A percentile compares a stretch with the other conserved stretches of the same genome.
These are phyloP conservation scores for Ianthella basta DNA, from an alignment of 37 sponge, comb jelly and placozoan genomes.

Conservation along the genomic window DNA sequence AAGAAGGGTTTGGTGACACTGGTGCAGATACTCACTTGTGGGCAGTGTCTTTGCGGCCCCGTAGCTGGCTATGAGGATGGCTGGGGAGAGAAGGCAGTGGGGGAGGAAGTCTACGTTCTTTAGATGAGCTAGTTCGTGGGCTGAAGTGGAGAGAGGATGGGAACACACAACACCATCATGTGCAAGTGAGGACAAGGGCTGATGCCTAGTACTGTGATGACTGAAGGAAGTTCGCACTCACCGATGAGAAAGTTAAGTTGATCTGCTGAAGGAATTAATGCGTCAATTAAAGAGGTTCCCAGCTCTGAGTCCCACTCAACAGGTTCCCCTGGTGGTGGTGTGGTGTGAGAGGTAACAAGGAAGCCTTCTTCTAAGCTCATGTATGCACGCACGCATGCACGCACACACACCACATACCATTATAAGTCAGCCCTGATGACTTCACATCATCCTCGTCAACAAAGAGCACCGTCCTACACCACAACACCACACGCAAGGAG, in stretches of 20 bases:
- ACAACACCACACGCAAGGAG: not conserved
- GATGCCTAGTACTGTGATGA: too few relatives aligned
- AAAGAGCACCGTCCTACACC: conserved; percentile 52
- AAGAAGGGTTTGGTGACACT: not conserved
- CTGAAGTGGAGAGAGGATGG: conserved; percentile 19
- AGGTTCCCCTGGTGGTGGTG: conserved; percentile 37
- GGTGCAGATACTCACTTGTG: conserved; percentile 30
- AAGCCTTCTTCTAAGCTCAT: too few relatives aligned
- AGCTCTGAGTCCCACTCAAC: conserved; percentile 55
- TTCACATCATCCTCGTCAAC: conserved; percentile 39
- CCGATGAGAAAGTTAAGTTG: conserved; percentile 68
- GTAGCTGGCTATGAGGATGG: conserved; percentile 41
- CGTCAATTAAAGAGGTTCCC: conserved; percentile 25
- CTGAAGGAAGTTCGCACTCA: too few relatives aligned
- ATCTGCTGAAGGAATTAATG: conserved; percentile 42
- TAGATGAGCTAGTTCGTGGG: conserved; percentile 71
- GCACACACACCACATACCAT: conserved; percentile 22
- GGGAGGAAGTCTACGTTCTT: conserved; percentile 41
- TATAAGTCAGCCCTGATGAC: not conserved
- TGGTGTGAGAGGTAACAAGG: too few relatives aligned
- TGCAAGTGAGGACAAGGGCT: not conserved
- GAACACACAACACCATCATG: not conserved
- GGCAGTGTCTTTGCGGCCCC: conserved; percentile 32
- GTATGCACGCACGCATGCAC: too few relatives aligned
- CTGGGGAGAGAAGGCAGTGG: conserved; percentile 24